These are phyloP conservation scores for Octodonta nipae DNA, from an alignment of 2,888 invertebrate genomes.

Conservation along the genomic window DNA sequence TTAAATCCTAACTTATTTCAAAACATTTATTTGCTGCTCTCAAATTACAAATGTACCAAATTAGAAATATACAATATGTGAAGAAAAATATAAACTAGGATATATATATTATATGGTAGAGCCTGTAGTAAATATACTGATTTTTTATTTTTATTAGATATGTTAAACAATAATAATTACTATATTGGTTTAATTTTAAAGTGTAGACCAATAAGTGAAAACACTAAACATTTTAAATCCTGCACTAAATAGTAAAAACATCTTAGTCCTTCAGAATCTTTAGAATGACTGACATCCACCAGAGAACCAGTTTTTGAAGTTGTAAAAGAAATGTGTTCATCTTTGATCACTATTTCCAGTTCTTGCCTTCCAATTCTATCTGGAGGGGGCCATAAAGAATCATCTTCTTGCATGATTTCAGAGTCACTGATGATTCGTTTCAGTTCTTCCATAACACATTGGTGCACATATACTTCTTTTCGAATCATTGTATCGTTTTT, in stretches of 20 bases:
- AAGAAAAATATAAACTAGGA: too few species aligned
- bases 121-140: too few species aligned
- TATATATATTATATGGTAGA: too few species aligned
- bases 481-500: slow-evolving; percentile 99
- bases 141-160: background rate
- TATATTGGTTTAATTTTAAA: slow-evolving; percentile 99
- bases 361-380: slow-evolving; percentile 83
- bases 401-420: slow-evolving; percentile 90
- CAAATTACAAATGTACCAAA: too few species aligned
- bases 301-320: slow-evolving; percentile 98
- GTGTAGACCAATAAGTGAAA: slow-evolving; percentile 96
- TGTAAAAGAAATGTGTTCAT: slow-evolving; percentile 98
- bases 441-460: slow-evolving; percentile 94
- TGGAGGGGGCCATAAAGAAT: slow-evolving; percentile 76
- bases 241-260: slow-evolving; percentile 99
- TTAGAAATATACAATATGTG: too few species aligned
- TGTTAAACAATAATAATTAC: slow-evolving; percentile 22
- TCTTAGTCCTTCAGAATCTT: slow-evolving; percentile 91
- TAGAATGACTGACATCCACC: slow-evolving; percentile 94
- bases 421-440: slow-evolving; percentile 94
- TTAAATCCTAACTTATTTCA: too few species aligned
- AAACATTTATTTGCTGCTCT: too few species aligned
- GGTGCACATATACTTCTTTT: slow-evolving; percentile 92
- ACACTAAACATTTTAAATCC: slow-evolving; percentile 97
- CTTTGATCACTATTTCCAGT: slow-evolving; percentile 95